Percentiles rank a stretch among this genome's conserved stretches.
phyloP scores from a whole-genome alignment of 2,797 vertebrate species.

The Acrossocheilus fasciatus region DNA sequence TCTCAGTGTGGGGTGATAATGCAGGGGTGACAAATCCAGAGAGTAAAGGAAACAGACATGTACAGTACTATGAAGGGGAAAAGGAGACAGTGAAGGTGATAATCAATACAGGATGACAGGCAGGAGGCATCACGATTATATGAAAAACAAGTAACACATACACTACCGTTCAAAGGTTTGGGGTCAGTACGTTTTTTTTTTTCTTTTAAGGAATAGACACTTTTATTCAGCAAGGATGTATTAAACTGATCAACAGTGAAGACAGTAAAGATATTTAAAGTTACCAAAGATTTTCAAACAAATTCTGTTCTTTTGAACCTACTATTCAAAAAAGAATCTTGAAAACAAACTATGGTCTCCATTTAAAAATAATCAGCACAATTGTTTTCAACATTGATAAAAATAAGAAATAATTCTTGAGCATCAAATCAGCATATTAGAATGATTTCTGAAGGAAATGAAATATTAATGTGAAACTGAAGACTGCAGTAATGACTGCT shows the following conservation, averaged over 20 bases:
- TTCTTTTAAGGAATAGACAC: neutral
- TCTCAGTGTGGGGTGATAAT: slow-evolving; percentile 17
- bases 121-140: neutral
- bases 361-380: neutral
- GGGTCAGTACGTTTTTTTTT: neutral
- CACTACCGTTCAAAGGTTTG: neutral
- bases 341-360: neutral
- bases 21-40: slow-evolving; percentile 18
- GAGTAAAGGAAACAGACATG: slow-evolving; percentile 30
- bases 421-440: neutral
- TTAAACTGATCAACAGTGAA: neutral
- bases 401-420: neutral
- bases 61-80: slow-evolving; percentile 26
- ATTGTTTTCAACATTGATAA: neutral
- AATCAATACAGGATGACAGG: slow-evolving; percentile 26
- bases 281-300: neutral
- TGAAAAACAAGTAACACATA: neutral
- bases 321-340: neutral
- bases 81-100: slow-evolving; percentile 29
- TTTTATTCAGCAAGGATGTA: neutral
- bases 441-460: neutral
- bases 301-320: neutral
- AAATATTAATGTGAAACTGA: neutral
- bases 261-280: neutral
- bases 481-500: neutral